Percentiles rank a stretch among this genome's conserved stretches.
Evolutionary conservation across 2,797 vertebrate genomes (phyloP).

Genomic region (Trachurus trachurus): DNA sequence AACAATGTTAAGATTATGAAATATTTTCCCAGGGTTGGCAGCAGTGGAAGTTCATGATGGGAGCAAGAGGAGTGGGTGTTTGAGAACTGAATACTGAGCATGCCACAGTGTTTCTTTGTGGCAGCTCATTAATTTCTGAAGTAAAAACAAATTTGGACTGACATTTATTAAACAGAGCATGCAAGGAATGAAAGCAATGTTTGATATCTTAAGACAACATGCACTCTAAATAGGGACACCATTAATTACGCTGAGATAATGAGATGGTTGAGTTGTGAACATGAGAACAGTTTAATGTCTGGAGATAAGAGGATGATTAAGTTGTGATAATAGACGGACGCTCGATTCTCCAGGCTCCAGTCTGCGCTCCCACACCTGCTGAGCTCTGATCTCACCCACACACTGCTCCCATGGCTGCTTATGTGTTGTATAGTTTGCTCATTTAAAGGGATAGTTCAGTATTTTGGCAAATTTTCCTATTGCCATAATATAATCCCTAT

Average conservation of each 20-base stretch:
- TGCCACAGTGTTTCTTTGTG: too few relatives aligned
- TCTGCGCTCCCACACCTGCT: conserved; percentile 4
- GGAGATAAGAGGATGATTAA: background rate
- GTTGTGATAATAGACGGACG: background rate
- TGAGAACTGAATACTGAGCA: background rate
- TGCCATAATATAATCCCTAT: too few relatives aligned
- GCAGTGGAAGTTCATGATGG: too few relatives aligned
- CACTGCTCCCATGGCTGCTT: background rate
- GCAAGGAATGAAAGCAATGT: background rate
- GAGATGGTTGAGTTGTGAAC: background rate
- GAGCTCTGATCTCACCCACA: background rate
- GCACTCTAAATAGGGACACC: background rate
- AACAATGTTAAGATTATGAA: too few relatives aligned
- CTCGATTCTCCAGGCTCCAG: background rate
- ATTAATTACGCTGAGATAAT: background rate
- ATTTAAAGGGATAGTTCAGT: background rate
- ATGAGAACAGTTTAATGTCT: background rate
- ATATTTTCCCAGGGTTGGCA: too few relatives aligned
- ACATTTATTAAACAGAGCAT: background rate
- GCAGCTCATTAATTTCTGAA: background rate
- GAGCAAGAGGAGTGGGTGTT: background rate
- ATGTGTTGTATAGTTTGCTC: background rate
- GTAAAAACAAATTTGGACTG: background rate
- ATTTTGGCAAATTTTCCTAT: too few relatives aligned
- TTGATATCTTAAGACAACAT: background rate